These are phyloP conservation scores for Lycopodina hypogea DNA, from an alignment of 37 sponge, comb jelly and placozoan species.

Conservation along the genomic window DNA sequence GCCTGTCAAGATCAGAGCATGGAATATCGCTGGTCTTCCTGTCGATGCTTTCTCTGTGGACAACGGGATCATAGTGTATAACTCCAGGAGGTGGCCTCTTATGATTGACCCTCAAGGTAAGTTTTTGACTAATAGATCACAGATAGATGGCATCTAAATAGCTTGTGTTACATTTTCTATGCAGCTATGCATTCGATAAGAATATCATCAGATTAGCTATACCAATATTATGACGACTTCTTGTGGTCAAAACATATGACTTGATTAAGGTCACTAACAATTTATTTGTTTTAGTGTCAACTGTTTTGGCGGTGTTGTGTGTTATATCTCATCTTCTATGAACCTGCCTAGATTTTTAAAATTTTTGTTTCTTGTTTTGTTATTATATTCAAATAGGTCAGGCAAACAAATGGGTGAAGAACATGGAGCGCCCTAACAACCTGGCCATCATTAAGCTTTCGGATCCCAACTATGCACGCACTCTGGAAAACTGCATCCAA, in stretches of 20 bases:
- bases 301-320: background rate
- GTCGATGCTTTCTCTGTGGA: slow-evolving; percentile 97
- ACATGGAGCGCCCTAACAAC: slow-evolving; percentile 92
- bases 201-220: background rate
- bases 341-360: too few species aligned
- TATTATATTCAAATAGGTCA: too few species aligned
- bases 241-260: too few species aligned
- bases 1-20: slow-evolving; percentile 92
- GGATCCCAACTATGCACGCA: slow-evolving; percentile 95
- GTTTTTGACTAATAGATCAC: background rate
- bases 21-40: slow-evolving; percentile 96
- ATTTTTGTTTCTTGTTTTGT: too few species aligned
- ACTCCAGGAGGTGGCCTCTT: slow-evolving; percentile 95
- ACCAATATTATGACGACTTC: too few species aligned
- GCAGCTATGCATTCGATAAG: too few species aligned
- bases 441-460: slow-evolving; percentile 93
- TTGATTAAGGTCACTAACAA: too few species aligned
- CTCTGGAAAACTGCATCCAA: slow-evolving; percentile 97
- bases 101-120: slow-evolving; percentile 97
- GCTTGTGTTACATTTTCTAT: background rate
- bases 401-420: slow-evolving; percentile 99
- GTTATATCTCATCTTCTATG: background rate
- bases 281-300: too few species aligned
- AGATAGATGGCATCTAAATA: background rate
- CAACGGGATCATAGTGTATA: slow-evolving; percentile 90